Evolutionary conservation across 2,888 invertebrate species (phyloP).

Genomic region (Monoplex corrugatus): DNA sequence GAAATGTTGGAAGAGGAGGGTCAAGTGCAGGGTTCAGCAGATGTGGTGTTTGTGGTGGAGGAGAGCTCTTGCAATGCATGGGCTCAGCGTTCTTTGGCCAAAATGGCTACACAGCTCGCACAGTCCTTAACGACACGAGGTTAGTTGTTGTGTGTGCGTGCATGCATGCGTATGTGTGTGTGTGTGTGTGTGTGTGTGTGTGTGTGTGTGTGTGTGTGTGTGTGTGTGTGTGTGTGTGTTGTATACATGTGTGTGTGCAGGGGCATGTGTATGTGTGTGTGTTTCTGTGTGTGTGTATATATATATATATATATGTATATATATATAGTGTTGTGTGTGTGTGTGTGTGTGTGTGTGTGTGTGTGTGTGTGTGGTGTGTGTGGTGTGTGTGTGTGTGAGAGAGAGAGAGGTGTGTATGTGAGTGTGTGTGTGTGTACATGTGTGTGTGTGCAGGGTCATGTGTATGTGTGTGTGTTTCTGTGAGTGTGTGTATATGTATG

Average conservation of each 20-base stretch:
- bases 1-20: slow-evolving; percentile 55
- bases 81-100: slow-evolving; percentile 81
- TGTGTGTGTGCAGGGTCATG: too few species aligned
- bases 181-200: neutral
- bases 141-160: slow-evolving; percentile 49
- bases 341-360: too few species aligned
- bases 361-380: too few species aligned
- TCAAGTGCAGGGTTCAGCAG: slow-evolving; percentile 87
- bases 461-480: too few species aligned
- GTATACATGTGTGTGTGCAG: neutral
- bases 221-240: neutral
- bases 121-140: slow-evolving; percentile 69
- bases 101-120: slow-evolving; percentile 73
- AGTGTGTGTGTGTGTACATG: too few species aligned
- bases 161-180: neutral
- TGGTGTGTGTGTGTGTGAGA: too few species aligned
- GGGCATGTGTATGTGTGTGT: neutral
- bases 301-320: neutral
- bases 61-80: slow-evolving; percentile 91
- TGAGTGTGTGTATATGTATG: too few species aligned
- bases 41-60: slow-evolving; percentile 91
- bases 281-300: neutral
- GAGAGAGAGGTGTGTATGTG: too few species aligned
- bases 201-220: neutral
- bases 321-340: neutral